Evolutionary conservation across 2,888 invertebrate genomes (phyloP).

Genomic region (Nebria brevicollis): DNA sequence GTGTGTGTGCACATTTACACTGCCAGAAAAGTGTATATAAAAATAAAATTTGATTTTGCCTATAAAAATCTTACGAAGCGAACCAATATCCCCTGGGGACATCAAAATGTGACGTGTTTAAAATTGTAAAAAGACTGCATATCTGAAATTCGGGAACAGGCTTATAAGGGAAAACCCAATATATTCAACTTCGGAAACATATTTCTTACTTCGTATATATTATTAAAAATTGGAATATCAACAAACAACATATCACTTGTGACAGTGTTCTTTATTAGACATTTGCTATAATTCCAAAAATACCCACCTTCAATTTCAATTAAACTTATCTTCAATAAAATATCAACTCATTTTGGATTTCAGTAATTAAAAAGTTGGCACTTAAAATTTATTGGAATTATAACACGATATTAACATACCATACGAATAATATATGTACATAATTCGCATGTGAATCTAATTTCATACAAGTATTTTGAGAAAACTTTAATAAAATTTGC

Average conservation of each 20-base stretch:
- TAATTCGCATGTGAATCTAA: no score
- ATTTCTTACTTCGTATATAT: slow-evolving; percentile 17
- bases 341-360: not conserved
- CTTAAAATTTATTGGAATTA: no score
- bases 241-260: not conserved
- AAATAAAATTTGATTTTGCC: slow-evolving; percentile 46
- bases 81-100: slow-evolving; percentile 36
- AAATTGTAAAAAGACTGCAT: slow-evolving; percentile 42
- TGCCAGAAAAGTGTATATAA: slow-evolving; percentile 39
- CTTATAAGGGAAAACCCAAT: slow-evolving; percentile 31
- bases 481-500: no score
- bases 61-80: slow-evolving; percentile 45
- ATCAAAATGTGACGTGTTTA: slow-evolving; percentile 46
- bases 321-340: not conserved
- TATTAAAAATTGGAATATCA: not conserved
- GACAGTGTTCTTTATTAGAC: not conserved
- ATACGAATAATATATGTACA: no score
- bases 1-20: not conserved
- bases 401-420: no score
- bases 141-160: slow-evolving; percentile 34
- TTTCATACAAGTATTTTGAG: no score
- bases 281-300: not conserved
- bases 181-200: slow-evolving; percentile 31
- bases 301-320: not conserved
- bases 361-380: no score